phyloP scores from a whole-genome alignment of 2,797 vertebrate species.

The Gouania willdenowi region DNA sequence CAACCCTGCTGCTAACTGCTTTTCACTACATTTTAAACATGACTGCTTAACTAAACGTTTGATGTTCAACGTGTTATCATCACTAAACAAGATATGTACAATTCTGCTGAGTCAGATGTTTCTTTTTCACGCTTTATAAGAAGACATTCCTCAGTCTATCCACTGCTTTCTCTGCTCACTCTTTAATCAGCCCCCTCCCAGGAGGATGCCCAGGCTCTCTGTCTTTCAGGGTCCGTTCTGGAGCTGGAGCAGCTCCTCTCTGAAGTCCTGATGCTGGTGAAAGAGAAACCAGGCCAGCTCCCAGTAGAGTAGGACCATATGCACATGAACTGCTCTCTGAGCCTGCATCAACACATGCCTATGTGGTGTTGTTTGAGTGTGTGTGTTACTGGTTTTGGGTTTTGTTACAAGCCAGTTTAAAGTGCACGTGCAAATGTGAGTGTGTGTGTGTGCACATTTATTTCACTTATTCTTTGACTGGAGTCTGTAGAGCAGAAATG shows the following conservation, averaged over 20 bases:
- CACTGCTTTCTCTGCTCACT: not conserved
- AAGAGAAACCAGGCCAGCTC: conserved; percentile 61
- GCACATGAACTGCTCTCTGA: conserved; percentile 18
- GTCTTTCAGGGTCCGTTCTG: conserved; percentile 11
- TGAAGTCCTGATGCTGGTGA: conserved; percentile 21
- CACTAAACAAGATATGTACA: too few species aligned
- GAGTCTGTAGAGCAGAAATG: too few species aligned
- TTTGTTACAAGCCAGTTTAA: too few species aligned
- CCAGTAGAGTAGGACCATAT: conserved; percentile 39
- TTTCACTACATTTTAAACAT: too few species aligned
- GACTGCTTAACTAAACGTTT: too few species aligned
- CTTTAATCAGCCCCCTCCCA: conserved; percentile 6
- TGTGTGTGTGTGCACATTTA: conserved; percentile 18
- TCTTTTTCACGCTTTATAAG: too few species aligned
- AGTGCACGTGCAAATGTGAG: conserved; percentile 13
- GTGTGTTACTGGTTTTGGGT: too few species aligned
- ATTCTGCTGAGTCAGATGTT: too few species aligned
- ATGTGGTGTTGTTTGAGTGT: conserved; percentile 23
- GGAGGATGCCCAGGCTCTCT: not conserved
- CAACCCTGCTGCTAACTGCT: too few species aligned
- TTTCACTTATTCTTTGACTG: conserved; percentile 39
- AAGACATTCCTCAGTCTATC: not conserved
- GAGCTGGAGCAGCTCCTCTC: conserved; percentile 14
- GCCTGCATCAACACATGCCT: conserved; percentile 8
- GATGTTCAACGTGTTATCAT: too few species aligned